phyloP scores from a whole-genome alignment of 2,888 invertebrate species.

The Pantelozetes paolii region DNA sequence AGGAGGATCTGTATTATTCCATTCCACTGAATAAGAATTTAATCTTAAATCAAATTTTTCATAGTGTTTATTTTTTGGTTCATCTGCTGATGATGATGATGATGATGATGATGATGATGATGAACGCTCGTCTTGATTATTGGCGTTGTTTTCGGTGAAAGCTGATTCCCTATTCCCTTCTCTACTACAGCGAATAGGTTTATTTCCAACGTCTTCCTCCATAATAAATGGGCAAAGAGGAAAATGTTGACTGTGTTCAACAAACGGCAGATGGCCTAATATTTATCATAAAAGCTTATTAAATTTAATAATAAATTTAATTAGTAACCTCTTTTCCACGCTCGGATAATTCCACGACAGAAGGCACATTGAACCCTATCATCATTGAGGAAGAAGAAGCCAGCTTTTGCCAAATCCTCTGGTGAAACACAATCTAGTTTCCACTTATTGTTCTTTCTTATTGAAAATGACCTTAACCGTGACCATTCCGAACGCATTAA shows the following conservation, averaged over 20 bases:
- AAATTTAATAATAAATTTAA: not conserved
- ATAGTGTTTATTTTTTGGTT: too few species aligned
- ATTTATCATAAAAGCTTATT: not conserved
- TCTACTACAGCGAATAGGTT: constrained; percentile 55
- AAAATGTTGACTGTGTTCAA: constrained; percentile 75
- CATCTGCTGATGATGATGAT: not conserved
- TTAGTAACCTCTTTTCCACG: constrained; percentile 66
- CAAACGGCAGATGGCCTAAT: constrained; percentile 65
- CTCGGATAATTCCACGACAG: constrained; percentile 72
- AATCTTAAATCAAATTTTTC: not conserved
- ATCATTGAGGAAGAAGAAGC: constrained; percentile 72
- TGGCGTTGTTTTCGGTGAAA: not conserved
- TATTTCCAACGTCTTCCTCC: constrained; percentile 62
- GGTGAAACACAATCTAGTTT: too few species aligned
- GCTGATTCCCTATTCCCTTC: not conserved
- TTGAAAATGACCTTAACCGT: too few species aligned
- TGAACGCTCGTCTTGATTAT: too few species aligned
- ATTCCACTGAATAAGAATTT: not conserved
- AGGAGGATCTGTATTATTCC: not conserved
- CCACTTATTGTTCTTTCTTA: too few species aligned
- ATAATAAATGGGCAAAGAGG: constrained; percentile 72
- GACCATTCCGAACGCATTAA: too few species aligned
- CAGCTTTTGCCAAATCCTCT: constrained; percentile 66
- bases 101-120: too few species aligned
- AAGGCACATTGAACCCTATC: constrained; percentile 79